phyloP scores from a whole-genome alignment of 2,888 invertebrate species.

The Drosophila mercatorum region DNA sequence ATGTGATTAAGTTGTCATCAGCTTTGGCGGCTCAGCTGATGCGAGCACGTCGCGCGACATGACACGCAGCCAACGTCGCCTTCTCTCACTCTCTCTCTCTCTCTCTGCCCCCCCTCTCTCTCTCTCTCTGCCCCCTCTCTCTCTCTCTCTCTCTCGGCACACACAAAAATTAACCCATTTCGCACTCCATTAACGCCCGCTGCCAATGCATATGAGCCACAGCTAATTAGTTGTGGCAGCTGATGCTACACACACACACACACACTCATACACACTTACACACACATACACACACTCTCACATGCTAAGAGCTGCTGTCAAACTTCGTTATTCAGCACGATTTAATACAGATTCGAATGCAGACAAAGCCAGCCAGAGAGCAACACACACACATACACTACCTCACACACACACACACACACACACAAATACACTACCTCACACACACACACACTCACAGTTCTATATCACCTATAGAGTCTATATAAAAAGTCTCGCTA shows the following conservation, averaged over 20 bases:
- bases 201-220: constrained; percentile 59
- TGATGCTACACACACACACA: constrained; percentile 48
- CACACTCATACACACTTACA: constrained; percentile 9
- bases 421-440: neutral
- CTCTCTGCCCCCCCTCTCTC: neutral
- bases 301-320: constrained; percentile 34
- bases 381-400: neutral
- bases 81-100: too few relatives aligned
- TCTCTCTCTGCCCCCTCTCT: neutral
- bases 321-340: constrained; percentile 72
- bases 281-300: neutral
- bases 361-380: constrained; percentile 5
- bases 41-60: constrained; percentile 52
- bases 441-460: neutral
- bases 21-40: constrained; percentile 40
- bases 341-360: constrained; percentile 55
- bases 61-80: constrained; percentile 24
- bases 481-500: too few relatives aligned
- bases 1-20: constrained; percentile 82
- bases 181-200: constrained; percentile 75
- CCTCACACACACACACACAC: neutral
- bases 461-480: too few relatives aligned
- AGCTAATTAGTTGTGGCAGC: constrained; percentile 77
- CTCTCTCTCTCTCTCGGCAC: constrained; percentile 8
- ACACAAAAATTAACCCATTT: constrained; percentile 74